A percentile compares a stretch with the other conserved stretches of the same genome.
phyloP scores from a whole-genome alignment of 2,888 invertebrate species.

The Coleophora flavipennella region DNA sequence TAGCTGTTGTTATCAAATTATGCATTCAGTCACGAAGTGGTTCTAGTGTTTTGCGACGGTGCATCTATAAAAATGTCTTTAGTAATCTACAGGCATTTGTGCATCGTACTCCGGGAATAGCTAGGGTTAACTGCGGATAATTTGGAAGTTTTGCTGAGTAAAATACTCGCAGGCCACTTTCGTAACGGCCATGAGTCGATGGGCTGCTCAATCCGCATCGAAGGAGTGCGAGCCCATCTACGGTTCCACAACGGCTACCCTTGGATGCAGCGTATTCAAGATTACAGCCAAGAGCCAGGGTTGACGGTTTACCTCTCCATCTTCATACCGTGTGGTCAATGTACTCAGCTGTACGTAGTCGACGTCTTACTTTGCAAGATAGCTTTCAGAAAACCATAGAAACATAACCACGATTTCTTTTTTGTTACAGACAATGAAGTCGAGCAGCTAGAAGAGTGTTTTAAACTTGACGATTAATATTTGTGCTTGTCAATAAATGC shows the following conservation, averaged over 20 bases:
- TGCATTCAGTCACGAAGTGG: not conserved
- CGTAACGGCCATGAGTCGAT: not conserved
- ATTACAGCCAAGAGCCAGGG: not conserved
- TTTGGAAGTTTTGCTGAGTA: not conserved
- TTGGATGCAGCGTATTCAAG: not conserved
- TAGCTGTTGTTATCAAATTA: not conserved
- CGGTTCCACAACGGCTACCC: slow-evolving; percentile 1
- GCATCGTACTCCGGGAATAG: not conserved
- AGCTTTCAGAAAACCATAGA: not conserved
- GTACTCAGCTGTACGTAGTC: not conserved
- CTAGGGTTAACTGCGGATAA: not conserved
- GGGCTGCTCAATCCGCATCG: slow-evolving; percentile 1
- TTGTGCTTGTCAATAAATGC: no score
- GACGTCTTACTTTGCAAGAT: not conserved
- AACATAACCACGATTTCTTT: not conserved
- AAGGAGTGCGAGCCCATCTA: not conserved
- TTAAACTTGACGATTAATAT: no score
- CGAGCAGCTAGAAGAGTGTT: no score
- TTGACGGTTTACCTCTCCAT: not conserved
- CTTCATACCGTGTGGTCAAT: not conserved
- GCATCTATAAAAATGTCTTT: not conserved
- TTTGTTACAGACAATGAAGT: no score
- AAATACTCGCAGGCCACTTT: not conserved
- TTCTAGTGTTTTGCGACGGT: no score
- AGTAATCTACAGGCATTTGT: not conserved